Conservation (phyloP, 2,113 vertebrate species). For the Brienomyrus longianalis region DNA sequence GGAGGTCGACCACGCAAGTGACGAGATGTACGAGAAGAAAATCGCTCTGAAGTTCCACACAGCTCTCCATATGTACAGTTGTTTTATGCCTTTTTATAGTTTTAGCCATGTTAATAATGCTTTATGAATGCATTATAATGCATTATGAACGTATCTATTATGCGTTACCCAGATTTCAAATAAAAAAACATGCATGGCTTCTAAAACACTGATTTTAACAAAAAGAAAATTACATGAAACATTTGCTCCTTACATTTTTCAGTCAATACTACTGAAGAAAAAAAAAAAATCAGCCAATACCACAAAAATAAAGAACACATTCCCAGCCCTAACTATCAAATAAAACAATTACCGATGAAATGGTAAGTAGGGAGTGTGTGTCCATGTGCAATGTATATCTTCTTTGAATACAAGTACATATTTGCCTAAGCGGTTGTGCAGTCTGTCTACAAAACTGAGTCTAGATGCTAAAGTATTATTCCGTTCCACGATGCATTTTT, state of each 20-base stretch:
- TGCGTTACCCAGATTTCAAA: too few relatives aligned
- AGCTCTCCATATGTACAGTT: not conserved
- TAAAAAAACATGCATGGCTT: not conserved
- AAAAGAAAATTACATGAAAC: not conserved
- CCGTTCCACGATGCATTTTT: not conserved
- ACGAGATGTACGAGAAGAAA: not conserved
- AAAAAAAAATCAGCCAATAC: not conserved
- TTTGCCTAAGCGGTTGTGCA: not conserved
- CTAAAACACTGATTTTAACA: not conserved
- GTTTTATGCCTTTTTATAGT: too few relatives aligned
- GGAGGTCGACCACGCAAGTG: not conserved
- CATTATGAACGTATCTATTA: too few relatives aligned
- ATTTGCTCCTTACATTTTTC: not conserved
- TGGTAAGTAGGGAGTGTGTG: not conserved
- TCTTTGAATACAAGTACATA: not conserved
- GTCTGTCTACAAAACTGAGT: not conserved
- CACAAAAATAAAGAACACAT: not conserved
- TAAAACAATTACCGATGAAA: not conserved
- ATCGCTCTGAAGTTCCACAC: not conserved
- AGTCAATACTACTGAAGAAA: not conserved
- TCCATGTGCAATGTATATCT: not conserved
- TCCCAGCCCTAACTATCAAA: not conserved
- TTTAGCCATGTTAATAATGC: too few relatives aligned
- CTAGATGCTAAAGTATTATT: not conserved
- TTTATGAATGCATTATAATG: too few relatives aligned